Evolutionary conservation across 2,113 vertebrate species (phyloP), one percentile per base, ranked within the genome.

Genomic region (Nibea albiflora): DNA sequence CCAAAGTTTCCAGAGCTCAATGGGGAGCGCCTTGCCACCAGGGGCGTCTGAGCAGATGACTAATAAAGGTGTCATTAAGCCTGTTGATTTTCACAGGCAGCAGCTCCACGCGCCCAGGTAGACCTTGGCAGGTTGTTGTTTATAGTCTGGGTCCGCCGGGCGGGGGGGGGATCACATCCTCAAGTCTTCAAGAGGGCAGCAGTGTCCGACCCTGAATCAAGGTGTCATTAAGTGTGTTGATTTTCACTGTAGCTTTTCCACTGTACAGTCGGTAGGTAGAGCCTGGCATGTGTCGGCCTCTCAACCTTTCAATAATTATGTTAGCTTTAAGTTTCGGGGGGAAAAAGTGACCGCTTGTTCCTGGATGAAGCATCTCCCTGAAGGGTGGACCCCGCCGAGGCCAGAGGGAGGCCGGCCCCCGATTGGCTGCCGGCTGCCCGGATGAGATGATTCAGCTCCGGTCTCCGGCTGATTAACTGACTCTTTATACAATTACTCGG

Each of bases 1-100:
- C 90, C 90, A 86, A 44, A 93, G 78, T 95, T 95, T 95, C 94
- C 94, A 94, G 73, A 66, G 84, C 83, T 91, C 78, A 69, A 81
- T 80, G 80, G 85, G 85, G 89, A 80, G 85, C 84, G 74, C 75
- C 28, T 67, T 56, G 81, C 92, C 90, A 91, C 90, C 81, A 88
- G 84, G 67, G 73, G 72, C 64, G 80, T 85, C 77, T 83, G 88
- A 86, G 54, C 75, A 77, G 73, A 89, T 87, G 87, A 92, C 85
- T 91, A 86, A 90, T 92, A 80, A 86, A 86, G 85, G 76, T 85
- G 90, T 87, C 85, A 84, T 88, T 92, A 90, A 82, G 86, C 78
- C 78, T 88, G 88, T 80, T 86, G 86, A 69, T 86, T 83, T 81
- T 81, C 85, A 80, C 80, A 63, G 80, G 81, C 72, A 69, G 81